Conservation (phyloP, 2,113 vertebrate species). For the Prietella phreatophila region DNA sequence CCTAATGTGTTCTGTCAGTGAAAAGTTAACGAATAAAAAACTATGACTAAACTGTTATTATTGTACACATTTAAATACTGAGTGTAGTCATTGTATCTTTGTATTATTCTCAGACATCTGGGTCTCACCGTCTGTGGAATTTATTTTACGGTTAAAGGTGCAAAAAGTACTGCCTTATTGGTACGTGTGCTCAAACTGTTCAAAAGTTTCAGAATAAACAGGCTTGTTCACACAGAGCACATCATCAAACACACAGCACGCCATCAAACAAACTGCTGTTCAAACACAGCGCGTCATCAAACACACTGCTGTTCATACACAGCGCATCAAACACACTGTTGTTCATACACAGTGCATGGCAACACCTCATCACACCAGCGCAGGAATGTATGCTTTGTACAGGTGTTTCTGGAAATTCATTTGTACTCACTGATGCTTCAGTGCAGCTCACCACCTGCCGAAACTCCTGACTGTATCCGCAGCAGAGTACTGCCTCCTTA, state of each 20-base stretch:
- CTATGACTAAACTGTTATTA: background rate
- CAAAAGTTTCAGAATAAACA: background rate
- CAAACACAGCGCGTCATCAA: background rate
- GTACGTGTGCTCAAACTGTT: background rate
- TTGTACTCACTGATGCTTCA: conserved; percentile 74
- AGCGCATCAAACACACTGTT: background rate
- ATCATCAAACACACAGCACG: background rate
- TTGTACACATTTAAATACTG: background rate
- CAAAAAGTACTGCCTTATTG: background rate
- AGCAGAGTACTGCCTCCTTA: conserved; percentile 73
- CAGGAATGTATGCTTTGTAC: background rate
- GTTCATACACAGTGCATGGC: background rate
- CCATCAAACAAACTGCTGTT: background rate
- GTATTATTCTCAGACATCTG: background rate
- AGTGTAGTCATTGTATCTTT: background rate
- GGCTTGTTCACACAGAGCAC: background rate
- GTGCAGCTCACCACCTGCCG: conserved; percentile 78
- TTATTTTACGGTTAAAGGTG: background rate
- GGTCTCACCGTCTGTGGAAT: background rate
- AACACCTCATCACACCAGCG: background rate
- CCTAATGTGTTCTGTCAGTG: background rate
- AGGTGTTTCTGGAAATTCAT: background rate
- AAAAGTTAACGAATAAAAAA: background rate
- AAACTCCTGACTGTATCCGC: conserved; percentile 72
- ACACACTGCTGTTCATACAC: background rate